These are phyloP conservation scores for Diarsia rubi DNA, from an alignment of 2,888 invertebrate species.

Conservation along the genomic window DNA sequence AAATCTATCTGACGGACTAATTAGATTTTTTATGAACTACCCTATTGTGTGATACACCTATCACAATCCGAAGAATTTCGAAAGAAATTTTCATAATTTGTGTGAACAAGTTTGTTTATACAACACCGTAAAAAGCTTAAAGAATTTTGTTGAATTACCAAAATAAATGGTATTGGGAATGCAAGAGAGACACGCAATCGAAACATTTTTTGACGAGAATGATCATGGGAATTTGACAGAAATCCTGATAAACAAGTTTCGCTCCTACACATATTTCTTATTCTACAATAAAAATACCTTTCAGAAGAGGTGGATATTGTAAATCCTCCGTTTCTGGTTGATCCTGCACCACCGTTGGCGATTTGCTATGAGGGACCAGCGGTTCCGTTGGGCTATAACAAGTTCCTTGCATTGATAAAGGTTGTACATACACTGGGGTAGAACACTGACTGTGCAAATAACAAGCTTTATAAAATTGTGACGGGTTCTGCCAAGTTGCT, in stretches of 20 bases:
- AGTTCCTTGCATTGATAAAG: slow-evolving; percentile 40
- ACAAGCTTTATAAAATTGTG: slow-evolving; percentile 51
- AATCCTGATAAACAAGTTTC: slow-evolving; percentile 1
- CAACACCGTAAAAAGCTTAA: neutral
- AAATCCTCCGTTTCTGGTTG: slow-evolving; percentile 84
- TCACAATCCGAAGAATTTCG: neutral
- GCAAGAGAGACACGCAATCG: neutral
- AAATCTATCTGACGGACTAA: too few species aligned
- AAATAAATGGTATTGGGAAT: neutral
- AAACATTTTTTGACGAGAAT: neutral
- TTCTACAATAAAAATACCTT: slow-evolving; percentile 76
- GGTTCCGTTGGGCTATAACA: slow-evolving; percentile 86
- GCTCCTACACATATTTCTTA: slow-evolving; percentile 7
- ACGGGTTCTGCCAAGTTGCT: slow-evolving; percentile 46
- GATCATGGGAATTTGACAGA: neutral
- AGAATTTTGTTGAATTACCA: neutral
- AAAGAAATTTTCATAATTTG: neutral
- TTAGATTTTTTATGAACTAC: too few species aligned
- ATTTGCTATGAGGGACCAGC: slow-evolving; percentile 87
- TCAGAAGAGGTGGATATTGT: slow-evolving; percentile 90
- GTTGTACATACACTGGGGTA: neutral
- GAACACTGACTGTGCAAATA: slow-evolving; percentile 54
- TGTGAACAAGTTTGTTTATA: neutral
- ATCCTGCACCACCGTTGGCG: slow-evolving; percentile 85
- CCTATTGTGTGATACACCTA: neutral